Percentiles rank a stretch among this genome's conserved stretches.
phyloP scores from a whole-genome alignment of 2,888 invertebrate species.

The Polydrusus tereticollis region DNA sequence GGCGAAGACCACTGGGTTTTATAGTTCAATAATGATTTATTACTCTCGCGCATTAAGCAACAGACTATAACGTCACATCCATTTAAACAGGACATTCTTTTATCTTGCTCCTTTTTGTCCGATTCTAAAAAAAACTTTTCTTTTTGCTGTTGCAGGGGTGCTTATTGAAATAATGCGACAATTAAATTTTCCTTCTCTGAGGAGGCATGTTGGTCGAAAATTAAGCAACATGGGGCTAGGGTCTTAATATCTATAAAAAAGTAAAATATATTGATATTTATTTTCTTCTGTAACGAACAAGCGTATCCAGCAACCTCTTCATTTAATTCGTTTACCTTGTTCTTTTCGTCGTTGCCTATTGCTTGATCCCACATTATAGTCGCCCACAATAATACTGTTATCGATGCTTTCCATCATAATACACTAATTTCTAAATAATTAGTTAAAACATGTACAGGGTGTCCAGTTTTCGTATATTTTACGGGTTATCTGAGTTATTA shows the following conservation, averaged over 20 bases:
- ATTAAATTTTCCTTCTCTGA: neutral
- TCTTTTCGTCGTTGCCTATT: constrained; percentile 10
- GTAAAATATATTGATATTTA: constrained; percentile 4
- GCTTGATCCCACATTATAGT: no score
- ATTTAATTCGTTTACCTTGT: constrained; percentile 23
- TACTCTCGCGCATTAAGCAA: no score
- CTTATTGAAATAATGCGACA: constrained; percentile 4
- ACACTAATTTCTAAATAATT: no score
- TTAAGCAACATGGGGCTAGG: neutral
- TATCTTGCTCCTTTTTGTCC: neutral
- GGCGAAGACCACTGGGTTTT: no score
- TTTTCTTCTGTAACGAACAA: constrained; percentile 16
- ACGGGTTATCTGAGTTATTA: no score
- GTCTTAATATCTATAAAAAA: constrained; percentile 3
- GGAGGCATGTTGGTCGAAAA: constrained; percentile 11
- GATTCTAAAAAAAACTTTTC: constrained; percentile 8
- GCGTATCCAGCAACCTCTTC: constrained; percentile 7
- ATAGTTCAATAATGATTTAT: no score
- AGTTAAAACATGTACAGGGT: no score
- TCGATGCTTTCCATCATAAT: no score
- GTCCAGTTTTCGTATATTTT: no score
- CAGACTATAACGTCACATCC: neutral
- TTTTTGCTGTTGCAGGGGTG: constrained; percentile 1
- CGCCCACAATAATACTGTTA: no score
- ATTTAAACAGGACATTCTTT: constrained; percentile 8